These are phyloP conservation scores for Thunnus albacares DNA, from an alignment of 2,797 vertebrate genomes.

Conservation along the genomic window DNA sequence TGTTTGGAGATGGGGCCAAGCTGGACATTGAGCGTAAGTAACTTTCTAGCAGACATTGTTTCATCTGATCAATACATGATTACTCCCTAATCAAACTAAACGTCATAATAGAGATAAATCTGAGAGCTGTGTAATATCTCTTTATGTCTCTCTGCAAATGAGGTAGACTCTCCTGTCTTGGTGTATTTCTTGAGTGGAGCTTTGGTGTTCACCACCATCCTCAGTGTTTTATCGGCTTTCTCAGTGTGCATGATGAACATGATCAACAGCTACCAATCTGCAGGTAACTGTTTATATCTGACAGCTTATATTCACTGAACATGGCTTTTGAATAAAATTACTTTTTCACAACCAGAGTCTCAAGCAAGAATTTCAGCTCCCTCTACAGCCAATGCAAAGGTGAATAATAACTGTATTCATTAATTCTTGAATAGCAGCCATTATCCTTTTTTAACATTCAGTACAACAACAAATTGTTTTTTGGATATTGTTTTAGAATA, in stretches of 20 bases:
- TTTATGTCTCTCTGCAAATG: conserved; percentile 20
- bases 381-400: neutral
- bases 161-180: neutral
- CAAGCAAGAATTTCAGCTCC: neutral
- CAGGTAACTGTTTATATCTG: neutral
- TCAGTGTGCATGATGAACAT: conserved; percentile 18
- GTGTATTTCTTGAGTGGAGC: conserved; percentile 30
- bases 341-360: neutral
- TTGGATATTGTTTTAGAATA: too few species aligned
- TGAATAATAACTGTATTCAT: neutral
- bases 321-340: neutral
- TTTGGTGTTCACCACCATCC: conserved; percentile 14
- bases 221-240: conserved; percentile 22
- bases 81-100: neutral
- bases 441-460: too few species aligned
- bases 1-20: conserved; percentile 55
- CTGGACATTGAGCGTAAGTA: neutral
- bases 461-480: too few species aligned
- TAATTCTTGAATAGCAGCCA: too few species aligned
- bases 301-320: neutral
- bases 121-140: neutral
- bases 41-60: neutral
- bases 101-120: too few species aligned
- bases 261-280: neutral
- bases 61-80: too few species aligned